These are phyloP conservation scores for Decapterus maruadsi DNA, from an alignment of 2,797 vertebrate genomes.

Conservation along the genomic window DNA sequence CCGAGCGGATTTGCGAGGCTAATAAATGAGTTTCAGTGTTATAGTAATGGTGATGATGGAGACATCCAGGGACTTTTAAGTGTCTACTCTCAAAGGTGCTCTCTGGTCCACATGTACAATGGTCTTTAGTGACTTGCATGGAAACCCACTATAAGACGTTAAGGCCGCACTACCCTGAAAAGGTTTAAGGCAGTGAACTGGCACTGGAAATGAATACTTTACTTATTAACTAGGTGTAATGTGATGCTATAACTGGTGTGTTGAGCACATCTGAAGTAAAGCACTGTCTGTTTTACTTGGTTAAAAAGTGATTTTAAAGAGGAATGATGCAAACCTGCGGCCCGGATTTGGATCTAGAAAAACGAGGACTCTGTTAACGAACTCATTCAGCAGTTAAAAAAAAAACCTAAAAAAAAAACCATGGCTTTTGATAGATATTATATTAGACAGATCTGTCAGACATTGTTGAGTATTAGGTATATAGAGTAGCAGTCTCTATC, in stretches of 20 bases:
- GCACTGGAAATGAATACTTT: conserved; percentile 42
- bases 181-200: conserved; percentile 28
- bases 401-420: conserved; percentile 41
- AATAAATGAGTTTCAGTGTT: conserved; percentile 63
- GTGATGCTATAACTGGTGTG: conserved; percentile 39
- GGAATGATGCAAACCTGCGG: conserved; percentile 53
- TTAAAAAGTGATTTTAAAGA: conserved; percentile 58
- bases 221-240: conserved; percentile 46
- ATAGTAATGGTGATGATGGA: conserved; percentile 28
- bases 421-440: conserved; percentile 76
- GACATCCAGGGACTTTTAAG: conserved; percentile 72
- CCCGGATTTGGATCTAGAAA: conserved; percentile 38
- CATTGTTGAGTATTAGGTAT: conserved; percentile 86
- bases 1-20: conserved; percentile 49
- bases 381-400: conserved; percentile 56
- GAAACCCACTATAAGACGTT: conserved; percentile 22
- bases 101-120: conserved; percentile 67
- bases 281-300: conserved; percentile 55
- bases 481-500: conserved; percentile 85
- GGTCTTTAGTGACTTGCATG: conserved; percentile 59
- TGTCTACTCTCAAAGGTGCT: conserved; percentile 78
- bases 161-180: conserved; percentile 18
- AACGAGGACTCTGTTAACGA: conserved; percentile 1
- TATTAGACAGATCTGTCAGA: conserved; percentile 77
- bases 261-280: conserved; percentile 58